Percentiles rank a stretch among this genome's conserved stretches.
Conservation (phyloP, 1,140 invertebrate species). For the Scylla paramamosain region DNA sequence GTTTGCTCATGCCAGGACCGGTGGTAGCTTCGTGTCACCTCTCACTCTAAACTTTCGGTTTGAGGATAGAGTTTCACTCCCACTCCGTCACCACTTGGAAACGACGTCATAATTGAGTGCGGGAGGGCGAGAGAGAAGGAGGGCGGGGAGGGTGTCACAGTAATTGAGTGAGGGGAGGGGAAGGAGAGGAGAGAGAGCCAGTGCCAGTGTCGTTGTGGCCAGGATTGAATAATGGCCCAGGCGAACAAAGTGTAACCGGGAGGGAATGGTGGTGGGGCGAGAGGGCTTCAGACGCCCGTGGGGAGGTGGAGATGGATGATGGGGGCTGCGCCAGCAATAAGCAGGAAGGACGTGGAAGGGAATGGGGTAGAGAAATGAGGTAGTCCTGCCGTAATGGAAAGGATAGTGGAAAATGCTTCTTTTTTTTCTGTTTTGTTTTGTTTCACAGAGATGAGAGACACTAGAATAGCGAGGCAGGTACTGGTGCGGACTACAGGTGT, state of each 20-base stretch:
- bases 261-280: background rate
- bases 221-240: slow-evolving; percentile 45
- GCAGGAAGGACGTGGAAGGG: background rate
- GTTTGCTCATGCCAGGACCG: background rate
- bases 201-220: slow-evolving; percentile 4
- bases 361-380: background rate
- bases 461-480: too few species aligned
- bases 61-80: background rate
- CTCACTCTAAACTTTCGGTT: background rate
- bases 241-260: slow-evolving; percentile 30
- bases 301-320: background rate
- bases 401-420: background rate
- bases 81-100: background rate
- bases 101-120: background rate
- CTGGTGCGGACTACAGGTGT: too few species aligned
- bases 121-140: background rate
- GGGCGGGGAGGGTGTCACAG: background rate
- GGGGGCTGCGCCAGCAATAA: background rate
- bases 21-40: background rate
- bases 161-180: slow-evolving; percentile 9
- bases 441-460: too few species aligned
- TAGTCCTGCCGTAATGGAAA: background rate
- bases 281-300: background rate
- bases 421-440: too few species aligned
- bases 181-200: background rate